Percentiles rank a stretch among this genome's conserved stretches.
Conservation (phyloP, 1,140 invertebrate genomes). For the Zaprionus nigranus region DNA sequence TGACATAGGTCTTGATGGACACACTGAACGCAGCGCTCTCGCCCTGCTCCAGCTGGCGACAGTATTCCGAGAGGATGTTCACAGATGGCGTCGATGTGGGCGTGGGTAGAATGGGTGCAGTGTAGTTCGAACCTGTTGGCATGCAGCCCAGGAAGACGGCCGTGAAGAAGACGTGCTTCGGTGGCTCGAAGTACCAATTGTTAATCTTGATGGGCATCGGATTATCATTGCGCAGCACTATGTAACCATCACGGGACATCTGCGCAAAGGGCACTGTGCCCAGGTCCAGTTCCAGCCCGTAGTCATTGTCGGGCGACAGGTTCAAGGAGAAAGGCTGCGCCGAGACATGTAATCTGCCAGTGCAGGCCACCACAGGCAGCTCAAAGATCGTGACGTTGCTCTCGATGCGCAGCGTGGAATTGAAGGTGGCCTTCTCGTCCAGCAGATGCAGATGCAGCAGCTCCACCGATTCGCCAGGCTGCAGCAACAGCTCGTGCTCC, state of each 20-base stretch:
- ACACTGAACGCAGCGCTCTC: conserved; percentile 89
- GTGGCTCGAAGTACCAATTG: conserved; percentile 72
- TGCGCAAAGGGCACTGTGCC: conserved; percentile 74
- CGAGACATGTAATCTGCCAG: conserved; percentile 65
- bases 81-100: conserved; percentile 27
- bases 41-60: conserved; percentile 41
- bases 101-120: not conserved
- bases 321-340: conserved; percentile 55
- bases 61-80: not conserved
- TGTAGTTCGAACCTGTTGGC: not conserved
- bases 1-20: conserved; percentile 88
- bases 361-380: conserved; percentile 66
- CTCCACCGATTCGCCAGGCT: conserved; percentile 64
- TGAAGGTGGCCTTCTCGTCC: conserved; percentile 50
- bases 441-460: conserved; percentile 60
- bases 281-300: conserved; percentile 62
- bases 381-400: conserved; percentile 72
- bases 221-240: conserved; percentile 76
- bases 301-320: conserved; percentile 18
- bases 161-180: conserved; percentile 66
- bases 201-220: conserved; percentile 73
- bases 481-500: conserved; percentile 57
- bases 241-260: conserved; percentile 65
- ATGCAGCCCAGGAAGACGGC: conserved; percentile 66
- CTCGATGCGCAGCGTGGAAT: conserved; percentile 55